Evolutionary conservation across 1,140 invertebrate species (phyloP), one percentile per base, ranked within the genome.

Genomic region (Pseudomyrmex sp.): DNA sequence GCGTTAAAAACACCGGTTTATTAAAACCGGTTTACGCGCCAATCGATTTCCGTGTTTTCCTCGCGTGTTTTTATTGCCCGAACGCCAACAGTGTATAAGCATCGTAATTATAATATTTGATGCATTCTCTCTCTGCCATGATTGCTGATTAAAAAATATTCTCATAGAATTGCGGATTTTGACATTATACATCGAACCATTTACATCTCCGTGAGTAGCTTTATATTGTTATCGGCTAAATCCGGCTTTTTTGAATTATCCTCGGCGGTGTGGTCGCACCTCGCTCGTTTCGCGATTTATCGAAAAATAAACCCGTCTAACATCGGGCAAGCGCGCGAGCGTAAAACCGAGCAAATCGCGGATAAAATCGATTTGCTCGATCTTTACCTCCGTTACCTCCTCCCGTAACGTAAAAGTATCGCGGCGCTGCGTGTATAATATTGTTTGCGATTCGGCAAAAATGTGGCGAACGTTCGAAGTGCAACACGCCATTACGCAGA

Each of bases 341-440:
- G 65, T 26, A 12, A 58, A 70, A 26, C 10, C 23, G 35, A 20
- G 48, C 48, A 66, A 76, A 65, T 26, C 65, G 20, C 20, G 76
- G 46, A 59, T 48, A 79, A 54, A 70, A 59, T 80, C 54, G 66
- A 80, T 72, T 72, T 23, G 66, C 26, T 58, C 18, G 7, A 35
- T 18, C 35, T 58, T 26, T 63, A 12, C 18, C n/a, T 69, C 65
- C 65, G 76, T 58, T 70, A 77, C n/a, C 23, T 20, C 26, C 5
- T 20, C 52, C 5, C 58, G 74, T 66, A 59, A 48, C 58, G 74
- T 66, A 59, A 48, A 50, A 61, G 46, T 69, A 58, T 77, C 59
- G 46, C 2, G 50, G 3, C 2, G 26, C 23, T 3, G 56, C 66
- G 59, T 20, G 12, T 26, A 20, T 46, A 66, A 62, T 54, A 23